Evolutionary conservation across 2,797 vertebrate species (phyloP).

Genomic region (Micropoecilia bifurca): DNA sequence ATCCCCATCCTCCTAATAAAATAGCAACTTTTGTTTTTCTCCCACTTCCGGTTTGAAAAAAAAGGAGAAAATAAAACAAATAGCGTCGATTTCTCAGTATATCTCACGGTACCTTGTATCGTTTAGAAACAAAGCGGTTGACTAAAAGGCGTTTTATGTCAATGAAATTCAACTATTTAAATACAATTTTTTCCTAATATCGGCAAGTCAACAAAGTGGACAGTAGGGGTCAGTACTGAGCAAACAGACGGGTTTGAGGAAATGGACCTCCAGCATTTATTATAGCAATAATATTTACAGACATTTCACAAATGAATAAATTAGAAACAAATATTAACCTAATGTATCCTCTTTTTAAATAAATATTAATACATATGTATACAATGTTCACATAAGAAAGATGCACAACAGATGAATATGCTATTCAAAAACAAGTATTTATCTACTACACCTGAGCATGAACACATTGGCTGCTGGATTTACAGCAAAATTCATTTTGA

Average conservation of each 20-base stretch:
- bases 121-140: not conserved
- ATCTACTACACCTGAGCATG: conserved; percentile 35
- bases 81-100: rapidly evolving
- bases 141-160: not conserved
- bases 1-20: conserved; percentile 75
- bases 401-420: not conserved
- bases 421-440: not conserved
- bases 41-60: not conserved
- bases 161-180: not conserved
- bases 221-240: conserved; percentile 39
- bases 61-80: rapidly evolving
- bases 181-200: conserved; percentile 17
- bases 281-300: conserved; percentile 57
- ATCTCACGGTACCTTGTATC: no score
- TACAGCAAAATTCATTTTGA: not conserved
- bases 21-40: not conserved
- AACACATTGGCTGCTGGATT: conserved; percentile 4
- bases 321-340: conserved; percentile 47
- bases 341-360: not conserved
- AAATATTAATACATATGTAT: not conserved
- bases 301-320: conserved; percentile 44
- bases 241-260: conserved; percentile 15
- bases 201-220: not conserved
- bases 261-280: conserved; percentile 63
- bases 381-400: not conserved